These are phyloP conservation scores for Notodonta dromedarius DNA, from an alignment of 2,888 invertebrate species.

Conservation along the genomic window DNA sequence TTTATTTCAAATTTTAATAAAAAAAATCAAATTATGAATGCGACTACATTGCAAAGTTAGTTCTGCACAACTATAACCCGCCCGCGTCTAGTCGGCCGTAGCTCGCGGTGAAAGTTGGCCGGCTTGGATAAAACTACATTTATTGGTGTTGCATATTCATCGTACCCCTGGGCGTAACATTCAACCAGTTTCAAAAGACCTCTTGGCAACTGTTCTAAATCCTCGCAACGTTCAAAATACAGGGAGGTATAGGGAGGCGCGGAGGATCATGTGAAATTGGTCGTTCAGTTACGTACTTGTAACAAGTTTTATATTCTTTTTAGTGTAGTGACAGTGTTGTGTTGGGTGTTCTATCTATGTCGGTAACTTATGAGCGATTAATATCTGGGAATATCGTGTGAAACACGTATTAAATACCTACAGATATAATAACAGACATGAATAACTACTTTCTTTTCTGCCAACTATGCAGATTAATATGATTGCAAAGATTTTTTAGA, in stretches of 20 bases:
- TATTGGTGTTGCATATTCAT: slow-evolving; percentile 82
- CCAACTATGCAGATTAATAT: too few species aligned
- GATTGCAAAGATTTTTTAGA: too few species aligned
- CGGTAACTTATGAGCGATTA: slow-evolving; percentile 16
- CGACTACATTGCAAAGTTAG: slow-evolving; percentile 46
- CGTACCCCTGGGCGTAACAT: slow-evolving; percentile 61
- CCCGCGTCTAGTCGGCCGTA: slow-evolving; percentile 41
- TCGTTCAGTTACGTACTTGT: slow-evolving; percentile 48
- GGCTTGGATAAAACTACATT: slow-evolving; percentile 75
- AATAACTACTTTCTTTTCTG: too few species aligned
- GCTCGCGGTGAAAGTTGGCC: slow-evolving; percentile 72
- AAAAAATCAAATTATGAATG: slow-evolving; percentile 49
- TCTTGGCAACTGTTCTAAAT: slow-evolving; percentile 18
- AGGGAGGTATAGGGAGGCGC: slow-evolving; percentile 19
- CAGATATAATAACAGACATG: too few species aligned
- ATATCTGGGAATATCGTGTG: too few species aligned
- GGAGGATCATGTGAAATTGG: slow-evolving; percentile 43
- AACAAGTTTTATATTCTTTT: slow-evolving; percentile 72
- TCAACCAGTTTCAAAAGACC: slow-evolving; percentile 48
- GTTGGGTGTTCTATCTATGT: slow-evolving; percentile 42
- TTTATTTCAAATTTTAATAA: slow-evolving; percentile 6
- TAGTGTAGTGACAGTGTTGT: slow-evolving; percentile 60
- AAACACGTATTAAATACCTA: too few species aligned
- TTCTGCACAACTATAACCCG: slow-evolving; percentile 43
- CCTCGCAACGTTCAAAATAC: slow-evolving; percentile 1